Evolutionary conservation across 1,140 invertebrate genomes (phyloP).

Genomic region (Hestina assimilis): DNA sequence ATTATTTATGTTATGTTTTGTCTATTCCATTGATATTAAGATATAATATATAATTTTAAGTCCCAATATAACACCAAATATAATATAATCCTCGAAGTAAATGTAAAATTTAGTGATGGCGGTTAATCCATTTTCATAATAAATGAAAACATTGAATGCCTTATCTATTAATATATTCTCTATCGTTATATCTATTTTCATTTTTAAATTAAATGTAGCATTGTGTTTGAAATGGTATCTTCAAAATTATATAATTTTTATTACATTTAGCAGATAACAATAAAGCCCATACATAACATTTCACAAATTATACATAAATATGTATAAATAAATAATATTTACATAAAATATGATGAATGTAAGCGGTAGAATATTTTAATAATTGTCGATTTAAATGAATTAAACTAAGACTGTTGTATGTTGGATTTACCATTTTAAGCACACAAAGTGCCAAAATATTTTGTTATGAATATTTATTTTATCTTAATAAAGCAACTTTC

Average conservation of each 20-base stretch:
- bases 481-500: slow-evolving; percentile 47
- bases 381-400: slow-evolving; percentile 24
- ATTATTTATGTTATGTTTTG: slow-evolving; percentile 31
- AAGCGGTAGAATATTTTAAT: slow-evolving; percentile 19
- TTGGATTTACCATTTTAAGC: slow-evolving; percentile 46
- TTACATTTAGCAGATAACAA: not conserved
- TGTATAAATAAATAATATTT: slow-evolving; percentile 10
- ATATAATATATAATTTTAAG: slow-evolving; percentile 58
- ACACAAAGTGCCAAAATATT: slow-evolving; percentile 57
- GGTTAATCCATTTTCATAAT: slow-evolving; percentile 40
- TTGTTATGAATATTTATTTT: slow-evolving; percentile 36
- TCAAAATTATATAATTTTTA: slow-evolving; percentile 9
- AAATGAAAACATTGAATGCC: slow-evolving; percentile 45
- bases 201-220: slow-evolving; percentile 30
- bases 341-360: slow-evolving; percentile 1
- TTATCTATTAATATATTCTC: slow-evolving; percentile 39
- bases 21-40: slow-evolving; percentile 55
- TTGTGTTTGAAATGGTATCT: slow-evolving; percentile 41
- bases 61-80: slow-evolving; percentile 72
- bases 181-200: slow-evolving; percentile 23
- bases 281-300: not conserved
- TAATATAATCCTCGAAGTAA: slow-evolving; percentile 56
- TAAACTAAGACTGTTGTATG: slow-evolving; percentile 10
- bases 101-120: slow-evolving; percentile 53
- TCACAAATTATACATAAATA: not conserved